Conservation (phyloP, 2,797 vertebrate species). For the Glyptemys insculpta region DNA sequence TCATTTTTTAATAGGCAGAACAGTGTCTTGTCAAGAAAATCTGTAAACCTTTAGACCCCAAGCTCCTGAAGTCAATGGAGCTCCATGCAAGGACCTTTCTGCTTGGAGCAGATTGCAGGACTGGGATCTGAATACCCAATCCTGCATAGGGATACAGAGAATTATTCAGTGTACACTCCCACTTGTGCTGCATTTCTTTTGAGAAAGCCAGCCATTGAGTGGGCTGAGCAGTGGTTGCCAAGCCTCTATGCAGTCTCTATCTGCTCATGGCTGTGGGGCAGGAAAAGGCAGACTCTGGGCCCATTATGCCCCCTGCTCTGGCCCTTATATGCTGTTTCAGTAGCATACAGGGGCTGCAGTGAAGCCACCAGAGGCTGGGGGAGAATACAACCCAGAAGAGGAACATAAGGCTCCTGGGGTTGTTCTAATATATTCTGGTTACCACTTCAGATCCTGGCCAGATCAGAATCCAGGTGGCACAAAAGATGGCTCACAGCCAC, state of each 20-base stretch:
- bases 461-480: constrained; percentile 1
- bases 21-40: not conserved
- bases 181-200: not conserved
- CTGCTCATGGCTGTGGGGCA: not conserved
- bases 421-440: not conserved
- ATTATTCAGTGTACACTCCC: fast-evolving
- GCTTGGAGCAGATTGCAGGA: not conserved
- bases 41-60: not conserved
- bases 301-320: not conserved
- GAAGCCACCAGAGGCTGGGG: not conserved
- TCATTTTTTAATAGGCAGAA: not conserved
- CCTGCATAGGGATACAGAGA: not conserved
- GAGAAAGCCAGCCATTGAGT: not conserved
- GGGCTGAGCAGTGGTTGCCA: not conserved
- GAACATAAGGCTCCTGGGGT: fast-evolving
- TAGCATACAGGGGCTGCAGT: not conserved
- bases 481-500: not conserved
- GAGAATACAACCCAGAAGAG: not conserved
- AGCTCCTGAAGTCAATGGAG: not conserved
- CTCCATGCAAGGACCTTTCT: not conserved
- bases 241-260: not conserved
- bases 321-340: not conserved
- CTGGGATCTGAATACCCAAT: not conserved
- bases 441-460: not conserved
- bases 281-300: not conserved